These are phyloP conservation scores for Bos taurus DNA, from an alignment of 2,113 vertebrate genomes.

Conservation along the genomic window ARS-UCD2.0 NC_037338.1:75844501-75845000, in stretches of 20 bases:
- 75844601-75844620: conserved; percentile 74
- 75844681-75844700: conserved; percentile 75
- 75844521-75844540: conserved; percentile 51
- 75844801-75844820: neutral
- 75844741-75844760: conserved; percentile 16
- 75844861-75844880: neutral
- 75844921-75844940: neutral
- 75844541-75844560: conserved; percentile 66
- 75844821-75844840: neutral
- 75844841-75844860: neutral
- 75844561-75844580: conserved; percentile 71
- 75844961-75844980: neutral
- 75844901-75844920: neutral
- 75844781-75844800: conserved; percentile 1
- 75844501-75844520: conserved; percentile 56
- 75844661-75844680: conserved; percentile 69
- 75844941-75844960: neutral
- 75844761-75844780: neutral
- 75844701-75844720: conserved; percentile 42
- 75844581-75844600: conserved; percentile 67
- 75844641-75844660: conserved; percentile 70
- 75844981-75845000: neutral
- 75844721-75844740: conserved; percentile 55
- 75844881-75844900: neutral
- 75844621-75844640: conserved; percentile 66